Conservation (phyloP, 2,113 vertebrate genomes). For the Gobio gobio region DNA sequence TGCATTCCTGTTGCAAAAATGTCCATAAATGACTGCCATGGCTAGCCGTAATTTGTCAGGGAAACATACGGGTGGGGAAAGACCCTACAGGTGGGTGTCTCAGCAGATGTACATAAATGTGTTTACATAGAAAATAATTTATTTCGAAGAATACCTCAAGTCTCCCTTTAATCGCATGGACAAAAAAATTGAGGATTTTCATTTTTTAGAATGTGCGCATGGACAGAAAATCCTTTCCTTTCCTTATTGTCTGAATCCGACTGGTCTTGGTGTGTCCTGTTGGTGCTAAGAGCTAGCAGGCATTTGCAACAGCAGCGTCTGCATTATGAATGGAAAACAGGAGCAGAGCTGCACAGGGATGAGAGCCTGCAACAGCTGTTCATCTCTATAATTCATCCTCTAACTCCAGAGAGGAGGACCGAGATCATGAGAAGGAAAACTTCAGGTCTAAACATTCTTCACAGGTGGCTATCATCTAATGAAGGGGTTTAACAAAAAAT, state of each 20-base stretch:
- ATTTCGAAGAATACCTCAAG: not conserved
- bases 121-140: not conserved
- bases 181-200: not conserved
- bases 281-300: not conserved
- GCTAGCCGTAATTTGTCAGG: constrained; percentile 20
- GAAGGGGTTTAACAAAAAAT: not conserved
- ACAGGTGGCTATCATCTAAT: constrained; percentile 23
- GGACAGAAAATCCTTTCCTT: not conserved
- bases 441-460: not conserved
- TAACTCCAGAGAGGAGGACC: not conserved
- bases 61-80: constrained; percentile 32
- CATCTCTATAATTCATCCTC: constrained; percentile 31
- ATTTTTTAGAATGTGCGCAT: not conserved
- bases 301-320: constrained; percentile 12
- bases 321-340: constrained; percentile 55
- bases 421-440: not conserved
- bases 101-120: not conserved
- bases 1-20: constrained; percentile 47
- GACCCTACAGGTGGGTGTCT: constrained; percentile 3
- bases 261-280: not conserved
- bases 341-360: not conserved
- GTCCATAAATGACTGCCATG: constrained; percentile 14
- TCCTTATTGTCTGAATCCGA: not conserved
- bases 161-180: not conserved
- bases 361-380: constrained; percentile 46